Conservation (phyloP, 30 jellyfish, hydroid and myxozoan genomes). For the Morbakka virulenta region DNA sequence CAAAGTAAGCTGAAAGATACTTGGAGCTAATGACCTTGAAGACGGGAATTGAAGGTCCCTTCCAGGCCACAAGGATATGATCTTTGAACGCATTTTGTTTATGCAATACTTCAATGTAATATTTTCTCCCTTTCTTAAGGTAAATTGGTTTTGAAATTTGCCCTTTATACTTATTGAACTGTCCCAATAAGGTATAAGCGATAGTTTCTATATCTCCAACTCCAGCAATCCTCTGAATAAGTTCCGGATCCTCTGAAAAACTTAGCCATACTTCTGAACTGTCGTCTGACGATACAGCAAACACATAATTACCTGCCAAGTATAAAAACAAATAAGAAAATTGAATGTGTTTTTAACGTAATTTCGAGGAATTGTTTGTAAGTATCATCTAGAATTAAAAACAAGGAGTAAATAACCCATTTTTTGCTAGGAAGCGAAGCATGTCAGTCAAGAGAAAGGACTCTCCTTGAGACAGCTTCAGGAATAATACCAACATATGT, state of each 20-base stretch:
- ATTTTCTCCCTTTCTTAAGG: slow-evolving; percentile 24
- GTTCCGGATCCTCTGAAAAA: slow-evolving; percentile 46
- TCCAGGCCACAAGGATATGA: slow-evolving; percentile 85
- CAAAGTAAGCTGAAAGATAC: slow-evolving; percentile 67
- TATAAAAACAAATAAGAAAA: not conserved
- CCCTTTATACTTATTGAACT: slow-evolving; percentile 19
- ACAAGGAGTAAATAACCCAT: no score
- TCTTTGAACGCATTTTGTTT: slow-evolving; percentile 71
- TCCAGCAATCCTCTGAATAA: slow-evolving; percentile 54
- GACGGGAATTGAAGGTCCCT: slow-evolving; percentile 69
- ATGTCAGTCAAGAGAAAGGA: no score
- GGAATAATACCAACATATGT: no score
- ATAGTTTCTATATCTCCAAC: slow-evolving; percentile 60
- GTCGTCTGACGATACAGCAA: slow-evolving; percentile 86
- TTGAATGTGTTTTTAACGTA: no score
- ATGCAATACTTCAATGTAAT: slow-evolving; percentile 79
- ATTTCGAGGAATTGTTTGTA: no score
- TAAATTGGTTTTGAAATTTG: slow-evolving; percentile 61
- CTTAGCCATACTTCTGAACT: slow-evolving; percentile 93
- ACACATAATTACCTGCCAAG: slow-evolving; percentile 62
- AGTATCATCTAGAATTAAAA: no score
- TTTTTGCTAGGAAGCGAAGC: no score
- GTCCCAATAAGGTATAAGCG: slow-evolving; percentile 54
- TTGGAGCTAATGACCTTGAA: slow-evolving; percentile 27
- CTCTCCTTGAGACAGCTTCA: no score